phyloP scores from a whole-genome alignment of 2,888 invertebrate genomes.

The Miltochrista miniata region DNA sequence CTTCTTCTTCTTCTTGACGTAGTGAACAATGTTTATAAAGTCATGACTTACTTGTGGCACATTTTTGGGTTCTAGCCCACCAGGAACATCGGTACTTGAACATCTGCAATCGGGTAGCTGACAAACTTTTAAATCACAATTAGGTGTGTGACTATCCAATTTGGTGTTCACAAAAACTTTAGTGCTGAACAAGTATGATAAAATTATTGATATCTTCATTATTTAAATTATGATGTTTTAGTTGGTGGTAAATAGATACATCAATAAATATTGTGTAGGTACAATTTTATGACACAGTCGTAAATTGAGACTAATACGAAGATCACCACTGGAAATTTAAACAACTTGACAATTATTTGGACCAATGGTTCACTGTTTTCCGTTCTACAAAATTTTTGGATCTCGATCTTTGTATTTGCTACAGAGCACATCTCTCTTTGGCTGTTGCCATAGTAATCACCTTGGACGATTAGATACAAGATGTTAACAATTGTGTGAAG shows the following conservation, averaged over 20 bases:
- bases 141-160: constrained; percentile 36
- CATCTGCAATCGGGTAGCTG: constrained; percentile 82
- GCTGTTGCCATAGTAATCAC: background rate
- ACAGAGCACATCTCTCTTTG: background rate
- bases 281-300: background rate
- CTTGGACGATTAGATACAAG: background rate
- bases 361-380: too few relatives aligned
- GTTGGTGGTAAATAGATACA: background rate
- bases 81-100: constrained; percentile 72
- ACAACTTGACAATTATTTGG: too few relatives aligned
- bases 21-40: background rate
- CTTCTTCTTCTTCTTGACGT: too few relatives aligned
- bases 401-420: too few relatives aligned
- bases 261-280: background rate
- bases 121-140: constrained; percentile 67
- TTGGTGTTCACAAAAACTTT: background rate
- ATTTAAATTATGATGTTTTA: background rate
- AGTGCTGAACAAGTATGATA: background rate
- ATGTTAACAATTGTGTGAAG: background rate
- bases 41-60: constrained; percentile 77
- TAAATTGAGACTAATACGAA: background rate
- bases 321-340: too few relatives aligned
- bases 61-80: constrained; percentile 60
- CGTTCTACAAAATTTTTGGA: too few relatives aligned
- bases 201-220: background rate